These are phyloP conservation scores for Pseudococcus viburni DNA, from an alignment of 2,888 invertebrate species.

Conservation along the genomic window DNA sequence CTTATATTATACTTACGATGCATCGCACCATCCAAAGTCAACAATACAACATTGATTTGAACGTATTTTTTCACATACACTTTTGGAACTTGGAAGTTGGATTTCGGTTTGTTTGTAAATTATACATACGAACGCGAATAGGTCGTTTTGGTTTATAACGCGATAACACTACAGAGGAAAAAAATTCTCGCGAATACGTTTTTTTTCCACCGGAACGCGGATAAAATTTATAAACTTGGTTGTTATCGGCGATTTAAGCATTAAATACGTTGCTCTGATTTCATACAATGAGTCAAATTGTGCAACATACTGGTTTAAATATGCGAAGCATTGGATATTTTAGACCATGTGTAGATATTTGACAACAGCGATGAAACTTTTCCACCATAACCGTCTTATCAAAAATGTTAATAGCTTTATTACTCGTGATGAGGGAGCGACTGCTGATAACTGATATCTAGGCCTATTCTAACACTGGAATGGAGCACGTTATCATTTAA, in stretches of 20 bases:
- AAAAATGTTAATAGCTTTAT: neutral
- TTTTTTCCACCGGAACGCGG: neutral
- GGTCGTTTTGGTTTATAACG: neutral
- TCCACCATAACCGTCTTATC: neutral
- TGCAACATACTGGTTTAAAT: neutral
- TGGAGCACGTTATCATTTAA: neutral
- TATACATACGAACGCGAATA: neutral
- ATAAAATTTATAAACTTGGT: constrained; percentile 18
- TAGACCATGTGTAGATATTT: neutral
- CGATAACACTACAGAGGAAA: neutral
- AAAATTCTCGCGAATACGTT: neutral
- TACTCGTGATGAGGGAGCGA: neutral
- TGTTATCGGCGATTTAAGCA: neutral
- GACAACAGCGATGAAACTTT: neutral
- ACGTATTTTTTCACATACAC: neutral
- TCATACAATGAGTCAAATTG: neutral
- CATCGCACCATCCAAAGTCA: constrained; percentile 25
- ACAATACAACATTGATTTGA: neutral
- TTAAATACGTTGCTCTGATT: neutral
- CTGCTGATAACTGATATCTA: neutral
- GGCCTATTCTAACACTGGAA: neutral
- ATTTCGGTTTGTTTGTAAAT: neutral
- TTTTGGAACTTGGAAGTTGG: neutral
- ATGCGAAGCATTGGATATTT: neutral
- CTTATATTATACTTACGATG: neutral